phyloP scores from a whole-genome alignment of 2,888 invertebrate species.

The Drosophila birchii region DNA sequence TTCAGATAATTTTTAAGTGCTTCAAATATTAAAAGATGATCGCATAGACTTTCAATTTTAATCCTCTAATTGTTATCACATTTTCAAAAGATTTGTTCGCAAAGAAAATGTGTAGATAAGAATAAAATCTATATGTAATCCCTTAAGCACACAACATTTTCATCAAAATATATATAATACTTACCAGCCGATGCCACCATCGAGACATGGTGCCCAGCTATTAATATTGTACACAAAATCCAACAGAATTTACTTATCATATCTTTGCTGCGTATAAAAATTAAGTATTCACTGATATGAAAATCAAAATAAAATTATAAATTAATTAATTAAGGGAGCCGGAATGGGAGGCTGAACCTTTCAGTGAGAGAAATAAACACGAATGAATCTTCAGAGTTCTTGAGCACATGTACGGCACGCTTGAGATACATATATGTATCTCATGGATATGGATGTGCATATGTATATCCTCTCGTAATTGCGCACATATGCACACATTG shows the following conservation, averaged over 20 bases:
- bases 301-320: constrained; percentile 1
- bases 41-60: neutral
- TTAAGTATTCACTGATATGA: neutral
- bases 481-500: constrained; percentile 20
- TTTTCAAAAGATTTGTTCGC: neutral
- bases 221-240: constrained; percentile 12
- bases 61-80: neutral
- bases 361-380: constrained; percentile 14
- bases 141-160: constrained; percentile 1
- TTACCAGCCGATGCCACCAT: constrained; percentile 1
- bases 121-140: neutral
- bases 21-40: neutral
- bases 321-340: neutral
- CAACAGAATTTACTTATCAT: constrained; percentile 6
- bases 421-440: constrained; percentile 10
- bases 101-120: neutral
- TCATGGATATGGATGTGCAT: constrained; percentile 8
- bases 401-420: constrained; percentile 18
- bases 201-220: constrained; percentile 14
- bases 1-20: neutral
- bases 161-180: constrained; percentile 10
- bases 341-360: constrained; percentile 9
- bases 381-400: constrained; percentile 12
- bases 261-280: neutral
- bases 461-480: constrained; percentile 8